These are phyloP conservation scores for Arvicanthis niloticus DNA, from an alignment of 2,113 vertebrate species.

Conservation along the genomic window DNA sequence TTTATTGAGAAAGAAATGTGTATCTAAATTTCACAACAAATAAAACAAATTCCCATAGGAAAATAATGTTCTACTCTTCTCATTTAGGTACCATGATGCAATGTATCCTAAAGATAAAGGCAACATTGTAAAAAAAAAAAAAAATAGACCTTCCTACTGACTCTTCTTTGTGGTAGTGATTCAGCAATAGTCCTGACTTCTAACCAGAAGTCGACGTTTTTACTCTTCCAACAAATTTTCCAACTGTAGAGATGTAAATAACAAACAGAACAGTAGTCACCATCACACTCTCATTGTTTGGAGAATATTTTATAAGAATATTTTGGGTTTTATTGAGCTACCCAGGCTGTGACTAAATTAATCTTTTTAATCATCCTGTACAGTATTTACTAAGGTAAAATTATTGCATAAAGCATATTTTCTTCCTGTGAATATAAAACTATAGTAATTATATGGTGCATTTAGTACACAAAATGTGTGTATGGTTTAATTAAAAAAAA, in stretches of 20 bases:
- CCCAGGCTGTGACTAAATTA: constrained; percentile 64
- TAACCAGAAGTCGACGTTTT: constrained; percentile 48
- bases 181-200: neutral
- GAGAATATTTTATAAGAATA: constrained; percentile 4
- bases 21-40: constrained; percentile 60
- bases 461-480: constrained; percentile 64
- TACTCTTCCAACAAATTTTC: constrained; percentile 2
- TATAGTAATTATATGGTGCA: constrained; percentile 64
- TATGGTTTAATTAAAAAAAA: constrained; percentile 76
- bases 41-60: constrained; percentile 55
- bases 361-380: constrained; percentile 77
- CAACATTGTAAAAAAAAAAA: constrained; percentile 44
- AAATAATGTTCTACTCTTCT: constrained; percentile 19
- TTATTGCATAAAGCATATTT: constrained; percentile 67
- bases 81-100: constrained; percentile 46
- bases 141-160: neutral
- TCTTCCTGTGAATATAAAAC: constrained; percentile 69
- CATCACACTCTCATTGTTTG: neutral
- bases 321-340: constrained; percentile 61
- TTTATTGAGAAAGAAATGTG: constrained; percentile 75
- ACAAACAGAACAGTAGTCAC: constrained; percentile 30
- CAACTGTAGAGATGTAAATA: constrained; percentile 53
- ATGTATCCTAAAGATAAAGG: neutral
- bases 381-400: constrained; percentile 74
- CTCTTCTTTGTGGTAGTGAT: neutral